Percentiles rank a stretch among this genome's conserved stretches.
phyloP scores from a whole-genome alignment of 2,888 invertebrate genomes.

The Pherbina coryleti region DNA sequence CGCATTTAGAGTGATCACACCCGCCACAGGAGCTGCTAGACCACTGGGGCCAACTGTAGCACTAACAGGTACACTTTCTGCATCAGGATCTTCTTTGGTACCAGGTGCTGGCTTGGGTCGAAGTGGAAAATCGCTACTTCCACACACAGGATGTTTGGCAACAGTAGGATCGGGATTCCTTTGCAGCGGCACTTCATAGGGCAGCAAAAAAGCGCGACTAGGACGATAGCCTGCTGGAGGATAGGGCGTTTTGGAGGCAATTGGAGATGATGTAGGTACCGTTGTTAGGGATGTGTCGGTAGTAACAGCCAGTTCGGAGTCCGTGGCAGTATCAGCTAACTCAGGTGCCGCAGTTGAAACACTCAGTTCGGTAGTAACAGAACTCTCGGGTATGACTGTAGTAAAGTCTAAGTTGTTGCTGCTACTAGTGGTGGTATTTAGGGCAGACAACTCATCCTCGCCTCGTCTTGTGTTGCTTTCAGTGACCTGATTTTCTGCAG shows the following conservation, averaged over 20 bases:
- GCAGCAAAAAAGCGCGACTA: constrained; percentile 45
- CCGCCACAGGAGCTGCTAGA: constrained; percentile 13
- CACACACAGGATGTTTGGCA: constrained; percentile 58
- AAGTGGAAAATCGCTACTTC: constrained; percentile 60
- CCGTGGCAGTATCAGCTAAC: neutral
- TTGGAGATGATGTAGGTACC: neutral
- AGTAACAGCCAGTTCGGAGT: neutral
- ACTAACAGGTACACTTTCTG: constrained; percentile 57
- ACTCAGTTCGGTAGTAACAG: neutral
- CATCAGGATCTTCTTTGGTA: constrained; percentile 57
- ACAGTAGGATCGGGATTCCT: neutral
- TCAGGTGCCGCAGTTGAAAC: neutral
- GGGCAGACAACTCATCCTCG: neutral
- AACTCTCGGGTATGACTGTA: neutral
- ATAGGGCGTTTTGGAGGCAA: constrained; percentile 41
- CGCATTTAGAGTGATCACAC: constrained; percentile 4
- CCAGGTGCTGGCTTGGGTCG: constrained; percentile 59
- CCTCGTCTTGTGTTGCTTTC: neutral
- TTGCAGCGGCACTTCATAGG: constrained; percentile 27
- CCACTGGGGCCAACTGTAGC: constrained; percentile 49
- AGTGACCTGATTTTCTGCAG: constrained; percentile 45
- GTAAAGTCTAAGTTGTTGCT: neutral
- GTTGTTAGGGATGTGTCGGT: neutral
- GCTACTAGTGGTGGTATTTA: neutral
- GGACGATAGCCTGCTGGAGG: constrained; percentile 48